phyloP scores from a whole-genome alignment of 30 jellyfish, hydroid and myxozoan species.

The Pseudorhiza aurosa region DNA sequence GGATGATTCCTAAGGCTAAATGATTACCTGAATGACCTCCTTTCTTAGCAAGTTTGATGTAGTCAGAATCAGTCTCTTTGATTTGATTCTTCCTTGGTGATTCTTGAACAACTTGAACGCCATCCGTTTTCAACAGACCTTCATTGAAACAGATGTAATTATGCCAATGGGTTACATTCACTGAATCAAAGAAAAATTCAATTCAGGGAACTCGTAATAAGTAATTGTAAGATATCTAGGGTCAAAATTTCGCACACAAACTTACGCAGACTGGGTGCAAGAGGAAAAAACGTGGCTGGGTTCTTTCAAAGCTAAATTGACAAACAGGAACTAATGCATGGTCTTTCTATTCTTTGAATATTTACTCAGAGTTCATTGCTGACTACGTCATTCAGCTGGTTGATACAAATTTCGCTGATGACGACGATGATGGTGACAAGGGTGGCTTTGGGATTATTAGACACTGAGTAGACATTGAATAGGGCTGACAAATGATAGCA shows the following conservation, averaged over 20 bases:
- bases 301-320: too few species aligned
- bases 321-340: too few species aligned
- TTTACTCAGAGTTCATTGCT: too few species aligned
- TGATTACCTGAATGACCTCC: constrained; percentile 66
- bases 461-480: too few species aligned
- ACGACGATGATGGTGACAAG: neutral
- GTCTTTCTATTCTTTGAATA: too few species aligned
- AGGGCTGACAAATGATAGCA: too few species aligned
- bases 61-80: constrained; percentile 70
- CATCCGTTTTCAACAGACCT: constrained; percentile 63
- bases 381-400: too few species aligned
- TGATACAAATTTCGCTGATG: neutral
- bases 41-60: constrained; percentile 58
- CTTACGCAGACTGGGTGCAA: too few species aligned
- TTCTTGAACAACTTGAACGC: constrained; percentile 50
- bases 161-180: too few species aligned
- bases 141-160: neutral
- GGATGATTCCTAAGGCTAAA: too few species aligned
- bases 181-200: neutral
- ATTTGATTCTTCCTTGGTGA: constrained; percentile 54
- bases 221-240: neutral
- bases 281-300: too few species aligned
- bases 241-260: neutral
- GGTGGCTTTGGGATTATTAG: too few species aligned
- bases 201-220: neutral